Percentiles rank a stretch among this genome's conserved stretches.
These are phyloP conservation scores for Rhincodon typus DNA, from an alignment of 2,797 vertebrate genomes.

Conservation along the genomic window DNA sequence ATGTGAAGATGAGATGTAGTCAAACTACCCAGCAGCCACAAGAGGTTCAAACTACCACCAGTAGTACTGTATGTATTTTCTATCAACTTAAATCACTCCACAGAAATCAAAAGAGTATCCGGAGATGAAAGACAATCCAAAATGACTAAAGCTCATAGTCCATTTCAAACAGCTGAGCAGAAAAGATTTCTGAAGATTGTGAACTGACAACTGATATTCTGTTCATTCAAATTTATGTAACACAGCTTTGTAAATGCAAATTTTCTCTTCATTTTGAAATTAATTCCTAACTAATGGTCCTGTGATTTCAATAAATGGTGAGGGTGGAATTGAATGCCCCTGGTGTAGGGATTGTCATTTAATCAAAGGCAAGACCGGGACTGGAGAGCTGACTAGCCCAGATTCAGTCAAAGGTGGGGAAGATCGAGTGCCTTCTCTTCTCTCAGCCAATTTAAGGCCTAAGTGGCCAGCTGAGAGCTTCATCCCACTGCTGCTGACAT, in stretches of 20 bases:
- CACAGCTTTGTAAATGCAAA: neutral
- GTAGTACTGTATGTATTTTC: neutral
- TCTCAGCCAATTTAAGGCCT: neutral
- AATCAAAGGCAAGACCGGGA: neutral
- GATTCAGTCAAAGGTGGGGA: neutral
- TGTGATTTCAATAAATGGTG: neutral
- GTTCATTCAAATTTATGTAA: neutral
- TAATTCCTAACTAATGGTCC: neutral
- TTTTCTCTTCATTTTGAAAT: neutral
- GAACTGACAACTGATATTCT: neutral
- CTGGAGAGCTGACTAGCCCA: neutral
- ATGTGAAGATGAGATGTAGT: neutral
- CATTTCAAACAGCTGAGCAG: neutral
- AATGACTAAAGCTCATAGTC: neutral
- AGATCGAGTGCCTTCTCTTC: neutral
- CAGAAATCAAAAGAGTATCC: neutral
- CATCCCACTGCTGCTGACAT: too few species aligned
- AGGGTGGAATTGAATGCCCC: neutral
- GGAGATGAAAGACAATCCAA: neutral
- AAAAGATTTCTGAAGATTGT: neutral
- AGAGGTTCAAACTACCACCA: neutral
- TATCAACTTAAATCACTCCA: neutral
- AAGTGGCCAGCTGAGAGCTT: neutral
- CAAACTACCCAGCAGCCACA: neutral
- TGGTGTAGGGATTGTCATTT: neutral